Percentiles rank a stretch among this genome's conserved stretches.
phyloP scores from a whole-genome alignment of 2,888 invertebrate species.

The Erynnis tages region DNA sequence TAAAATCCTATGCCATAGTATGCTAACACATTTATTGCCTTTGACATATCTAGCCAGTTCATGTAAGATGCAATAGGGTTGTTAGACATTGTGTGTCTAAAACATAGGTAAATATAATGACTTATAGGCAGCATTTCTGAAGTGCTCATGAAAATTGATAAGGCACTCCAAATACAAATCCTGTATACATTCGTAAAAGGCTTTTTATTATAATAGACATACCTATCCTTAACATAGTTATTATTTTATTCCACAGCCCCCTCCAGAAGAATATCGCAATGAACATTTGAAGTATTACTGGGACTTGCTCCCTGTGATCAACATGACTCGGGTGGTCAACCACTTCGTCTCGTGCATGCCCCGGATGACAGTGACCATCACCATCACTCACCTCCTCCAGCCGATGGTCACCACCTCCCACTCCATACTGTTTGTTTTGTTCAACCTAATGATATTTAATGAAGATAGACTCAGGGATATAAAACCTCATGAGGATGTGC shows the following conservation, averaged over 20 bases:
- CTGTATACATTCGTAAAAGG: too few relatives aligned
- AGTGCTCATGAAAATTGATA: too few relatives aligned
- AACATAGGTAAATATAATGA: too few relatives aligned
- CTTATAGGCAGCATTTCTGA: too few relatives aligned
- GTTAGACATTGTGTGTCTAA: too few relatives aligned
- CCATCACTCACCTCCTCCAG: conserved; percentile 57
- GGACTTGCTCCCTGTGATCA: conserved; percentile 66
- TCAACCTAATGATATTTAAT: conserved; percentile 60
- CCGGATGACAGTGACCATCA: conserved; percentile 41
- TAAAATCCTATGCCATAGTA: too few relatives aligned
- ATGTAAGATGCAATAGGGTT: too few relatives aligned
- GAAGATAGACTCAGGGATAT: conserved; percentile 51
- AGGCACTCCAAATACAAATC: too few relatives aligned
- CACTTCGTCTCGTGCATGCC: conserved; percentile 51
- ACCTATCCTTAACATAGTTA: too few relatives aligned
- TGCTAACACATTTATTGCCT: too few relatives aligned
- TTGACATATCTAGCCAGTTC: too few relatives aligned
- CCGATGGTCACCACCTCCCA: conserved; percentile 49
- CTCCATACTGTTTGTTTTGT: conserved; percentile 53
- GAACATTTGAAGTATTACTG: conserved; percentile 62
- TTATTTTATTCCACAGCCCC: conserved; percentile 45
- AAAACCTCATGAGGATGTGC: conserved; percentile 54
- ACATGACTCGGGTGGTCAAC: conserved; percentile 60
- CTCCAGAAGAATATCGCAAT: conserved; percentile 52
- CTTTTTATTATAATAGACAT: too few relatives aligned